Evolutionary conservation across 2,113 vertebrate genomes (phyloP).

Genomic region (Phylloscopus trochilus): DNA sequence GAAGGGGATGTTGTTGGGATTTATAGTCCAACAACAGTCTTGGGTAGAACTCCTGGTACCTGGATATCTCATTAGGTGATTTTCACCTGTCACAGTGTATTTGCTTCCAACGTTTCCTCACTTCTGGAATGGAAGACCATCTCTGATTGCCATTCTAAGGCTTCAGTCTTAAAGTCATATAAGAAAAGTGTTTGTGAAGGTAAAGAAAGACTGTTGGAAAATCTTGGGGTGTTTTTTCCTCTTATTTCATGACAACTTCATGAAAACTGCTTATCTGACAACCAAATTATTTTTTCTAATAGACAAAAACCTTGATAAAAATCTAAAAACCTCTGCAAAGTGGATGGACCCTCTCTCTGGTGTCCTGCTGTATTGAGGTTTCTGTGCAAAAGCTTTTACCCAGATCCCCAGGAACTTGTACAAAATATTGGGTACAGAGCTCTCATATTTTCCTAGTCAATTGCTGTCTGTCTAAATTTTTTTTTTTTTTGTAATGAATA

Average conservation of each 20-base stretch:
- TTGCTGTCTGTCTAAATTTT: not conserved
- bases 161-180: not conserved
- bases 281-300: not conserved
- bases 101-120: not conserved
- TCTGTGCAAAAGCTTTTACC: not conserved
- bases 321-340: not conserved
- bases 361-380: not conserved
- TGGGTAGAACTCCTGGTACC: not conserved
- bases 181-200: not conserved
- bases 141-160: not conserved
- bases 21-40: not conserved
- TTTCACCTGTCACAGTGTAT: not conserved
- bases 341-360: accelerated
- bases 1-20: not conserved
- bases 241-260: not conserved
- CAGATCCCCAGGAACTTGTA: not conserved
- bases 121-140: not conserved
- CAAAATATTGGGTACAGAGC: not conserved
- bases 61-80: not conserved
- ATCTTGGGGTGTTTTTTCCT: not conserved
- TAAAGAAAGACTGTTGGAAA: not conserved
- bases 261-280: not conserved
- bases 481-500: not conserved
- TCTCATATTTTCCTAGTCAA: not conserved
- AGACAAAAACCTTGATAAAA: not conserved